Conservation (phyloP, 2,888 invertebrate species). For the Microplitis manilae region DNA sequence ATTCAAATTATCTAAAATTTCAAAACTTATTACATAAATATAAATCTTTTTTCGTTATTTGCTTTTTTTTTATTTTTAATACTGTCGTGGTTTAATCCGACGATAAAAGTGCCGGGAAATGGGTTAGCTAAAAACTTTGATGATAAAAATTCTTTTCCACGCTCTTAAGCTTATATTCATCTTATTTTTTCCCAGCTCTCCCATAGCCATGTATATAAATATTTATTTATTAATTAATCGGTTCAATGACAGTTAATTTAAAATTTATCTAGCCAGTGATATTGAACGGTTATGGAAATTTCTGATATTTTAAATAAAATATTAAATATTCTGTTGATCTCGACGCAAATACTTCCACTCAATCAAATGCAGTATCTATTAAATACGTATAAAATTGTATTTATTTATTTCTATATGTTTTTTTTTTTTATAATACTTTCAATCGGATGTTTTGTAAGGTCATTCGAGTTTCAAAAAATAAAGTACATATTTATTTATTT, state of each 20-base stretch:
- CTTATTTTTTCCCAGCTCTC: too few relatives aligned
- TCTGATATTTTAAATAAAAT: not conserved
- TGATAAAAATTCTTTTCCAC: too few relatives aligned
- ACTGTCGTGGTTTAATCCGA: too few relatives aligned
- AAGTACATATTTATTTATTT: not conserved
- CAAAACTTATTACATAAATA: too few relatives aligned
- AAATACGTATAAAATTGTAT: not conserved
- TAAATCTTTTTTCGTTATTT: too few relatives aligned
- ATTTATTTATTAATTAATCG: slow-evolving; percentile 24
- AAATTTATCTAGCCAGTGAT: too few relatives aligned
- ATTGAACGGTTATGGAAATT: too few relatives aligned
- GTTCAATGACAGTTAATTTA: slow-evolving; percentile 18
- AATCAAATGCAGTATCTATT: not conserved
- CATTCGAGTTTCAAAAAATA: not conserved
- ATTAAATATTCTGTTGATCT: not conserved
- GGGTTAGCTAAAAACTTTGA: too few relatives aligned
- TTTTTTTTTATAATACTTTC: not conserved
- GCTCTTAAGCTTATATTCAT: too few relatives aligned
- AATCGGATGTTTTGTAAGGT: not conserved
- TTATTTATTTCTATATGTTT: not conserved
- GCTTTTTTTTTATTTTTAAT: too few relatives aligned
- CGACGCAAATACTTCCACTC: not conserved
- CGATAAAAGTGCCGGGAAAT: too few relatives aligned
- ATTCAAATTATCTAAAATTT: too few relatives aligned
- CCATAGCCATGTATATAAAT: slow-evolving; percentile 42